These are phyloP conservation scores for Drosophila longiperda DNA, from an alignment of 2,888 invertebrate species.

Conservation along the genomic window DNA sequence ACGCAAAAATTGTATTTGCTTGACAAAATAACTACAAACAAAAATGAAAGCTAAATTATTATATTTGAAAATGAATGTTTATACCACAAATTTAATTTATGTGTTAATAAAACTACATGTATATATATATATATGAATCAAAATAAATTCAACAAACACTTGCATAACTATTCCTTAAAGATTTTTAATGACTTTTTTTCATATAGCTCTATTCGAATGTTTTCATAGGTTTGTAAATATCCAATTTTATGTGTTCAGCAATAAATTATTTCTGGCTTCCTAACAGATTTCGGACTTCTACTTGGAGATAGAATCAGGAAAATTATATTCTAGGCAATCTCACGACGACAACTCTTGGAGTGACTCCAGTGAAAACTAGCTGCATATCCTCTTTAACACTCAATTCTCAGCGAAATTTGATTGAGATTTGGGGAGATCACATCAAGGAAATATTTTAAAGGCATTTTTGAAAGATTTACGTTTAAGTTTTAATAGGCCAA, in stretches of 20 bases:
- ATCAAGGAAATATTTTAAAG: no score
- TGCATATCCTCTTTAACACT: no score
- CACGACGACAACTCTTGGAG: no score
- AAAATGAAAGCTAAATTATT: slow-evolving; percentile 50
- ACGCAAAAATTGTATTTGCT: neutral
- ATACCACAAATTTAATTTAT: slow-evolving; percentile 64
- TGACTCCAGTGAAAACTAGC: no score
- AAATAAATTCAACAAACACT: neutral
- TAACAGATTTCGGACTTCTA: neutral
- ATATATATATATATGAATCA: slow-evolving; percentile 5
- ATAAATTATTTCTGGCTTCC: neutral
- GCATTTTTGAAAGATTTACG: neutral
- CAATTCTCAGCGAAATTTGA: no score
- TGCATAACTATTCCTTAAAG: neutral
- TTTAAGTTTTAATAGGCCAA: neutral
- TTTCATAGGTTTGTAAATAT: neutral
- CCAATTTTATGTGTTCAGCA: neutral
- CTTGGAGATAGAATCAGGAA: no score
- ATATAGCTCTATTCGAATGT: neutral
- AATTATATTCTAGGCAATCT: no score
- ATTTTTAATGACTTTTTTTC: neutral
- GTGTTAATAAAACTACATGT: slow-evolving; percentile 69
- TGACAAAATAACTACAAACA: slow-evolving; percentile 9
- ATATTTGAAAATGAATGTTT: slow-evolving; percentile 69
- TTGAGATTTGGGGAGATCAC: no score